Evolutionary conservation across 1,140 invertebrate species (phyloP).

Genomic region (Drosophila bifasciata): DNA sequence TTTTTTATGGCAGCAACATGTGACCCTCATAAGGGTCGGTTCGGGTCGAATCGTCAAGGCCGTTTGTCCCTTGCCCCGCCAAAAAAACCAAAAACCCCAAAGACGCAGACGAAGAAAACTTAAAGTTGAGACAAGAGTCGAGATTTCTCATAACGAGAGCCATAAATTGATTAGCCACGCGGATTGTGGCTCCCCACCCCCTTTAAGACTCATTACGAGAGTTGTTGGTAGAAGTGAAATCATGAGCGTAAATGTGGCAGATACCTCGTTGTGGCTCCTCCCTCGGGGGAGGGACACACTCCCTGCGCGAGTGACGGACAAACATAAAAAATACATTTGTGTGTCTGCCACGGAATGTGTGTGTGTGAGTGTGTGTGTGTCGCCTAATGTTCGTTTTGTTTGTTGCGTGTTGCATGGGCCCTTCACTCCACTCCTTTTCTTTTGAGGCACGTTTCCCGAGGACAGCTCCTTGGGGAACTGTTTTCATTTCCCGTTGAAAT

Average conservation of each 20-base stretch:
- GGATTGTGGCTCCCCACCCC: slow-evolving; percentile 44
- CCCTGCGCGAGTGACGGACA: slow-evolving; percentile 27
- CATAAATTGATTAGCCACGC: slow-evolving; percentile 65
- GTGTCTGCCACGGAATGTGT: slow-evolving; percentile 48
- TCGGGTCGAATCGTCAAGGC: slow-evolving; percentile 11
- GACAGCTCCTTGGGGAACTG: slow-evolving; percentile 58
- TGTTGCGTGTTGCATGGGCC: slow-evolving; percentile 19
- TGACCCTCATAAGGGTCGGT: slow-evolving; percentile 14
- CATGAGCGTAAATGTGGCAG: slow-evolving; percentile 18
- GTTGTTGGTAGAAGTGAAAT: slow-evolving; percentile 43
- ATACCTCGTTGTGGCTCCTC: slow-evolving; percentile 39
- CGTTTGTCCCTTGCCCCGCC: slow-evolving; percentile 1
- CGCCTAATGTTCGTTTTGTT: slow-evolving; percentile 23
- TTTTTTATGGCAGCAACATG: slow-evolving; percentile 30
- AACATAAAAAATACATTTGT: slow-evolving; percentile 78
- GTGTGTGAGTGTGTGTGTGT: slow-evolving; percentile 52
- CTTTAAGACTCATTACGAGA: slow-evolving; percentile 60
- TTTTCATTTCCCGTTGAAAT: slow-evolving; percentile 48
- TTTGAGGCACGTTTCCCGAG: slow-evolving; percentile 19
- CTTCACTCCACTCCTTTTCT: background rate
- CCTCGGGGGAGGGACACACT: slow-evolving; percentile 37
- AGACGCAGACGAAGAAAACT: slow-evolving; percentile 22
- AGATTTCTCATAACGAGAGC: too few relatives aligned
- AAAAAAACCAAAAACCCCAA: background rate
- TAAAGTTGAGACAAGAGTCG: too few relatives aligned